These are phyloP conservation scores for Varecia variegata DNA, from an alignment of 2,797 vertebrate genomes.

Conservation along the genomic window DNA sequence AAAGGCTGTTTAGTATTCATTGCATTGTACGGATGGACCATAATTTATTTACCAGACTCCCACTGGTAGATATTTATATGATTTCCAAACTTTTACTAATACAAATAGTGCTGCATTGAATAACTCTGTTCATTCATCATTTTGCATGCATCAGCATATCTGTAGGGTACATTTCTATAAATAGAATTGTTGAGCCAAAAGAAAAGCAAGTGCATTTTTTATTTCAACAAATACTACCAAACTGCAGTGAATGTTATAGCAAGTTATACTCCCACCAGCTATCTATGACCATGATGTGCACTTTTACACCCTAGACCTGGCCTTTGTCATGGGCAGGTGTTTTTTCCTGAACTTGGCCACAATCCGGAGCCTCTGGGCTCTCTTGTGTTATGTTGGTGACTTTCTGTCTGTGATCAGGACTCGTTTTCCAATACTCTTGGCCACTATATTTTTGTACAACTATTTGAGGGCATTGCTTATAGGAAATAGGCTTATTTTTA, in stretches of 20 bases:
- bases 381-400: background rate
- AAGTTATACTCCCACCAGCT: background rate
- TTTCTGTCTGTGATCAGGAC: background rate
- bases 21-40: background rate
- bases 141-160: background rate
- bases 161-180: background rate
- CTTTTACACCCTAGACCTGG: background rate
- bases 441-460: background rate
- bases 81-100: background rate
- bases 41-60: background rate
- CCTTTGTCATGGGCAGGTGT: background rate
- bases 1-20: background rate
- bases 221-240: slow-evolving; percentile 3
- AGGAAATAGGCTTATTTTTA: background rate
- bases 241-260: background rate
- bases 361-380: background rate
- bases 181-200: background rate
- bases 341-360: background rate
- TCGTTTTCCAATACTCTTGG: background rate
- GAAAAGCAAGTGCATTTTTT: background rate
- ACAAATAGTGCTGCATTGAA: background rate
- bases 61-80: background rate
- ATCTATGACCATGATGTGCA: background rate
- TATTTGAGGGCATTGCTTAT: background rate
- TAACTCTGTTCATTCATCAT: background rate